Evolutionary conservation across 2,888 invertebrate genomes (phyloP).

Genomic region (Lomographa bimaculata): DNA sequence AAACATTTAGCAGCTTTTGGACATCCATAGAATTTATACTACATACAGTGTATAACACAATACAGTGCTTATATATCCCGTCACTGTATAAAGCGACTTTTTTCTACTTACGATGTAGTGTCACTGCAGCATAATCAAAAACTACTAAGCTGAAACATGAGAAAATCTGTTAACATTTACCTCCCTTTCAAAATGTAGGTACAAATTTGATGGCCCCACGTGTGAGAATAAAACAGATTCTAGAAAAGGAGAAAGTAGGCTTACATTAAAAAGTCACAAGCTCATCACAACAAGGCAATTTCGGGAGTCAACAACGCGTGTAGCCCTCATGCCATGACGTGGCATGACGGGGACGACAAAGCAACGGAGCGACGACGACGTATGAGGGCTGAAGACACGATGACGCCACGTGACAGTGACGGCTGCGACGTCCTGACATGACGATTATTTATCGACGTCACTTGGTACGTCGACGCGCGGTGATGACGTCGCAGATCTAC

Average conservation of each 20-base stretch:
- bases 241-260: conserved; percentile 44
- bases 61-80: no score
- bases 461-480: conserved; percentile 36
- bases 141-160: no score
- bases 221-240: conserved; percentile 40
- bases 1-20: no score
- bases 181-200: conserved; percentile 4
- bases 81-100: no score
- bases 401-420: conserved; percentile 49
- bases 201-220: conserved; percentile 19
- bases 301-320: conserved; percentile 64
- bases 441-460: conserved; percentile 59
- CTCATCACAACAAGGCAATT: conserved; percentile 64
- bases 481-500: conserved; percentile 34
- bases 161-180: conserved; percentile 2
- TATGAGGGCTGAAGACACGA: conserved; percentile 51
- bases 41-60: no score
- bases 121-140: no score
- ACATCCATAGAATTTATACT: no score
- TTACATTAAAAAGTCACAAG: conserved; percentile 47
- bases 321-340: conserved; percentile 53
- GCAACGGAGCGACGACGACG: conserved; percentile 41
- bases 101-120: no score
- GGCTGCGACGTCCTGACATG: conserved; percentile 43
- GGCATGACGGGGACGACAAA: conserved; percentile 55